Percentiles rank a stretch among this genome's conserved stretches.
These are phyloP conservation scores for Latrodectus elegans DNA, from an alignment of 2,888 invertebrate genomes.

Conservation along the genomic window DNA sequence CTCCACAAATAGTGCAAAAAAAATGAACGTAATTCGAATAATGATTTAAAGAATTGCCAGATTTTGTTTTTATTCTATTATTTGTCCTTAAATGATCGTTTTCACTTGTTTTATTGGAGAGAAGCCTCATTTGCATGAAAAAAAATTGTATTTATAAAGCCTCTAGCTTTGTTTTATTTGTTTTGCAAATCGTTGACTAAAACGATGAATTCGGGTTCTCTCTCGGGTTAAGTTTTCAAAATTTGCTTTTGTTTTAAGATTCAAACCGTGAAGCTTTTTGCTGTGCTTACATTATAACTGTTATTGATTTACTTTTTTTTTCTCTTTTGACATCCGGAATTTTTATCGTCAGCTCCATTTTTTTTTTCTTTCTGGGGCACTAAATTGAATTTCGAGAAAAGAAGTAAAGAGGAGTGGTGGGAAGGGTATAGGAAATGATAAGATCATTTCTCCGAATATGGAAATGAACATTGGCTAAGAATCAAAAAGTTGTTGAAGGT, in stretches of 20 bases:
- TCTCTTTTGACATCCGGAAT: constrained; percentile 15
- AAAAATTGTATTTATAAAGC: constrained; percentile 4
- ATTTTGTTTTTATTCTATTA: no score
- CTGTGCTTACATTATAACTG: constrained; percentile 21
- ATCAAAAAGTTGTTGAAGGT: constrained; percentile 5
- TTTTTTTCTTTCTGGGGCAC: constrained; percentile 12
- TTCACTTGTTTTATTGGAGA: not conserved
- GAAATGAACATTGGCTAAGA: constrained; percentile 31
- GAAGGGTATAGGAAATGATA: constrained; percentile 1
- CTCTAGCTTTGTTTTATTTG: not conserved
- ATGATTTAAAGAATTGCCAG: no score
- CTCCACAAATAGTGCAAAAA: no score
- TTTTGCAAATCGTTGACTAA: not conserved
- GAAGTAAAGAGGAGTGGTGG: not conserved
- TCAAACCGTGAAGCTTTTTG: constrained; percentile 12
- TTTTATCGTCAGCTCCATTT: constrained; percentile 16
- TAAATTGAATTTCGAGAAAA: constrained; percentile 46
- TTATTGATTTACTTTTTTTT: constrained; percentile 40
- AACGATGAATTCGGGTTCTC: constrained; percentile 11
- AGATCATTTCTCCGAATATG: constrained; percentile 34
- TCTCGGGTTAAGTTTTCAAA: constrained; percentile 29
- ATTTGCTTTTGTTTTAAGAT: constrained; percentile 46
- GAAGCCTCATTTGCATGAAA: constrained; percentile 1
- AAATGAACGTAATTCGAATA: no score
- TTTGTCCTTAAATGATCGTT: no score